These are phyloP conservation scores for Choristoneura rosaceana DNA, from an alignment of 2,888 invertebrate genomes.

Conservation along the genomic window DNA sequence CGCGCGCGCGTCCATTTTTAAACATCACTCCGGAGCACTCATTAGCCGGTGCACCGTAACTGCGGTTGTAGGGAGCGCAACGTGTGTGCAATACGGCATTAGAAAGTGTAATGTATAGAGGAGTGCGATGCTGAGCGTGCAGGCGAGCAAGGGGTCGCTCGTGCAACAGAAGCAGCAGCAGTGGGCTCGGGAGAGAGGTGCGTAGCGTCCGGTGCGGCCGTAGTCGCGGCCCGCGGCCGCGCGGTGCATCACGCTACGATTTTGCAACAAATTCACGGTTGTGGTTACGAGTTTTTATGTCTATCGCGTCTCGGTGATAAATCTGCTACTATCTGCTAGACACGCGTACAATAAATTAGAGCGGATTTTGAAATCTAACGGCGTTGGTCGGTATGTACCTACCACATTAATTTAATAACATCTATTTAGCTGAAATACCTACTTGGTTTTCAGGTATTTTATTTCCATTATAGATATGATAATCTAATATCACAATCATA, in stretches of 20 bases:
- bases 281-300: conserved; percentile 54
- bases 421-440: neutral
- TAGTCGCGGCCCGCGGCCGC: conserved; percentile 26
- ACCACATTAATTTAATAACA: conserved; percentile 9
- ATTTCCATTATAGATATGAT: too few species aligned
- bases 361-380: conserved; percentile 47
- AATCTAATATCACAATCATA: too few species aligned
- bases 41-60: conserved; percentile 82
- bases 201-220: conserved; percentile 54
- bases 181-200: conserved; percentile 97
- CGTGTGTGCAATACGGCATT: conserved; percentile 78
- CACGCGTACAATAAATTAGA: conserved; percentile 49
- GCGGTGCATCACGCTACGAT: conserved; percentile 51
- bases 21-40: conserved; percentile 71
- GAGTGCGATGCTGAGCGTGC: conserved; percentile 81
- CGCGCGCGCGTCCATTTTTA: conserved; percentile 76
- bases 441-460: too few species aligned
- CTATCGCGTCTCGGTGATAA: conserved; percentile 51
- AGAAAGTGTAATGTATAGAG: conserved; percentile 81
- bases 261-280: conserved; percentile 65
- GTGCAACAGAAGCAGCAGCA: conserved; percentile 95
- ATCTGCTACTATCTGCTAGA: conserved; percentile 48
- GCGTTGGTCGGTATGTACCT: conserved; percentile 52
- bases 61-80: conserved; percentile 71
- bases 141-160: conserved; percentile 84